A percentile compares a stretch with the other conserved stretches of the same genome.
Conservation (phyloP, 2,888 invertebrate genomes). For the Erynnis tages region DNA sequence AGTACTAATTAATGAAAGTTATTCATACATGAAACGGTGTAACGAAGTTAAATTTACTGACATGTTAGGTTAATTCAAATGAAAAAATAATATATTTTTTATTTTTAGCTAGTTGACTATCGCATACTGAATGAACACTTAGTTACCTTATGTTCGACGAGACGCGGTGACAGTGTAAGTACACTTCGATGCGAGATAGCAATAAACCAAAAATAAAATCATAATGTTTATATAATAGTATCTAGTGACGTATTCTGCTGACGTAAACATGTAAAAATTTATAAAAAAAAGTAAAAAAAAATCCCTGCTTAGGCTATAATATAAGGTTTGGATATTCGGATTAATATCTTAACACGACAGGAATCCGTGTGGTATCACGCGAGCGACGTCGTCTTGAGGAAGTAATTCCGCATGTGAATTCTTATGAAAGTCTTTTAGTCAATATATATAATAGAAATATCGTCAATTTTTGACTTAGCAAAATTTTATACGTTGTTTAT, state of each 20-base stretch:
- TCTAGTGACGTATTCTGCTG: slow-evolving; percentile 78
- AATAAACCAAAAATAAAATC: slow-evolving; percentile 81
- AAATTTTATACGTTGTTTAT: slow-evolving; percentile 81
- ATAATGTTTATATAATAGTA: slow-evolving; percentile 74
- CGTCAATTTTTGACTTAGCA: slow-evolving; percentile 81
- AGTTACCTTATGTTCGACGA: slow-evolving; percentile 55
- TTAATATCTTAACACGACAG: slow-evolving; percentile 68
- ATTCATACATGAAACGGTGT: slow-evolving; percentile 75
- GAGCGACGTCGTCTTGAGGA: slow-evolving; percentile 47
- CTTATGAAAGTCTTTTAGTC: slow-evolving; percentile 81
- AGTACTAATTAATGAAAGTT: slow-evolving; percentile 72
- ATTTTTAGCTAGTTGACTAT: slow-evolving; percentile 80
- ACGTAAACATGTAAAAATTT: slow-evolving; percentile 74
- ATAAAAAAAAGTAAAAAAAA: slow-evolving; percentile 71
- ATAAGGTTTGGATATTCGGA: slow-evolving; percentile 74
- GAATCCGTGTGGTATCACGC: slow-evolving; percentile 62
- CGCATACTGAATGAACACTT: slow-evolving; percentile 66
- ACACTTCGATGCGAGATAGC: slow-evolving; percentile 71
- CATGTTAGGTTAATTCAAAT: slow-evolving; percentile 71
- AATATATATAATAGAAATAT: slow-evolving; percentile 76
- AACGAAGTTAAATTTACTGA: slow-evolving; percentile 68
- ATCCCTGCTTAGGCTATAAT: slow-evolving; percentile 77
- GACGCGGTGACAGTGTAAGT: slow-evolving; percentile 50
- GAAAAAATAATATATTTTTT: slow-evolving; percentile 80
- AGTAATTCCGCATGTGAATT: slow-evolving; percentile 73